Evolutionary conservation across 2,797 vertebrate genomes (phyloP), one percentile per base, ranked within the genome.

Genomic region (Eptatretus atami): DNA sequence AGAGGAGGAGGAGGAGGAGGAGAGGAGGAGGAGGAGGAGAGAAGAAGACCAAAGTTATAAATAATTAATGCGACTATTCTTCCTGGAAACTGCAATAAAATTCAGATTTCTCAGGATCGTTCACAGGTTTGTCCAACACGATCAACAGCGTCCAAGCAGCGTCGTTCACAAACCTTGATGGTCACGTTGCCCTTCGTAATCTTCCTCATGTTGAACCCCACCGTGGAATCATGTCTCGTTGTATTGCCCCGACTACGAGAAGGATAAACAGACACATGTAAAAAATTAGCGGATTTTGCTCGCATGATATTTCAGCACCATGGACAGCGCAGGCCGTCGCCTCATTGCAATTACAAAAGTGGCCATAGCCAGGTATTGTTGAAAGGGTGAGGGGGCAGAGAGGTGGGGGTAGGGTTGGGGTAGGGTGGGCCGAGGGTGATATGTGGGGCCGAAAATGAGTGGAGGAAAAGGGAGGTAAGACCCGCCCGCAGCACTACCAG

Each of bases 191-290:
- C 90, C 80, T 98, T 98, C 1, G 92, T 90, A 68, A 96, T 85
- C 70, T 98, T 98, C 63, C 92, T 77, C 92, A 98, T 98, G 78
- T 98, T 98, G 78, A 98, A 98, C 63, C 92, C 92, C 52, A 98
- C 92, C 4, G 92, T 98, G 65, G 92, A 67, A 98, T 98, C 92
- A 98, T 98, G 72, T 98, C 77, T 98, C 92, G 67, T 79, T 96
- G 79, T 96, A 98, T 63, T 95, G 86, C 67, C 92, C 92, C 52
- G 88, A 98, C 92, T 98, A 25, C 31, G 68, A 69, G 2, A 3
- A 44, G 31, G 3, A 44, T 8, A 44, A 44, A 44, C 53, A 19
- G 3, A 44, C 31, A 44, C 4, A 44, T 44, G 31, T 44, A 44
- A 44, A 44, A 19, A 44, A 44, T 44, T 44, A 4, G 31, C 31